Evolutionary conservation across 2,888 invertebrate genomes (phyloP).

Genomic region (Epinotia demarniana): DNA sequence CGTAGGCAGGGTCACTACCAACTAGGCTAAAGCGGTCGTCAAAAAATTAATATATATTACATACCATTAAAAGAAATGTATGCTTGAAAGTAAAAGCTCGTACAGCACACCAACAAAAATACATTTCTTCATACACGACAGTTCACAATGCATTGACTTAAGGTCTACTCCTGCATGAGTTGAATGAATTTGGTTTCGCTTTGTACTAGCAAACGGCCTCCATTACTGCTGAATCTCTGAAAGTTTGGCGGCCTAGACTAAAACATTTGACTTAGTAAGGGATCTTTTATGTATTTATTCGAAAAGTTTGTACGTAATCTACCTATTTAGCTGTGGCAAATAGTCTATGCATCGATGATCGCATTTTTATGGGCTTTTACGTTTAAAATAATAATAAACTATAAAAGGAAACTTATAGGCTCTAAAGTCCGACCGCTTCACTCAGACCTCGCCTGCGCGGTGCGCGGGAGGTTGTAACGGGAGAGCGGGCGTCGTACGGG

Average conservation of each 20-base stretch:
- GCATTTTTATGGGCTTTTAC: not conserved
- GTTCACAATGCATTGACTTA: not conserved
- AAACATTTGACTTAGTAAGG: not conserved
- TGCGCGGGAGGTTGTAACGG: no score
- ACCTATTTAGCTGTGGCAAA: no score
- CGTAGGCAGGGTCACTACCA: no score
- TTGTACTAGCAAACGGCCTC: not conserved
- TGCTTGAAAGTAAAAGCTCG: not conserved
- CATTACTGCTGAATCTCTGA: no score
- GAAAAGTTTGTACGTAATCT: not conserved
- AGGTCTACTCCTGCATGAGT: not conserved
- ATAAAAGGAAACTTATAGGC: no score
- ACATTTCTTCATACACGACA: not conserved
- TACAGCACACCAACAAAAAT: not conserved
- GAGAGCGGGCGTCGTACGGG: no score
- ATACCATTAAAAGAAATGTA: not conserved
- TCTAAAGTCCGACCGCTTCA: no score
- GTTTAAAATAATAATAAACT: no score
- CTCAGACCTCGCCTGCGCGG: no score
- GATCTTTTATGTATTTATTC: not conserved
- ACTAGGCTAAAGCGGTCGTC: no score
- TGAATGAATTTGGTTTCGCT: not conserved
- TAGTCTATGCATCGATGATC: not conserved
- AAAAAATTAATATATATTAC: no score
- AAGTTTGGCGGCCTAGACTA: no score